Conservation (phyloP, 2,113 vertebrate genomes). For the Dipodomys ordii region DNA sequence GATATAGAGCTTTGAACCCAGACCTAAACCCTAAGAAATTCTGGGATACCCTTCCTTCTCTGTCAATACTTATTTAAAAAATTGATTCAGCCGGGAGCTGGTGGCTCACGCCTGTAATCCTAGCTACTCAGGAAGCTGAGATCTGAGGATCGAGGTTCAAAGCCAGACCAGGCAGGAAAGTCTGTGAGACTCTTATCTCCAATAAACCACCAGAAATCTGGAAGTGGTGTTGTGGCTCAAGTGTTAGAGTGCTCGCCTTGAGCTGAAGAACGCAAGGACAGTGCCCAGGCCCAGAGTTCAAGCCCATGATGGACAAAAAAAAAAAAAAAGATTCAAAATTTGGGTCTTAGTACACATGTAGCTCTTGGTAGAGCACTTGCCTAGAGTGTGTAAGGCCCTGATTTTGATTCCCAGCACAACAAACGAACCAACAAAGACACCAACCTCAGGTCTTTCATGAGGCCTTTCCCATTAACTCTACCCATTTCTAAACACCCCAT, state of each 20-base stretch:
- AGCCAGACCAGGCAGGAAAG: too few species aligned
- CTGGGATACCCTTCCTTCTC: conserved; percentile 1
- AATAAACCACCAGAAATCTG: too few species aligned
- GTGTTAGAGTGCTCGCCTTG: too few species aligned
- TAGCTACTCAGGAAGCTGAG: too few species aligned
- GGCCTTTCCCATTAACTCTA: conserved; percentile 18
- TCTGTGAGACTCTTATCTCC: too few species aligned
- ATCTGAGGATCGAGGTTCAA: too few species aligned
- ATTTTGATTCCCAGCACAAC: neutral
- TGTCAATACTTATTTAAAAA: conserved; percentile 14
- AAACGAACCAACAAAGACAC: neutral
- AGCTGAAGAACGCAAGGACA: too few species aligned
- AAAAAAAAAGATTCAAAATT: neutral
- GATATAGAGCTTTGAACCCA: neutral
- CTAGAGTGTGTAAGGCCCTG: neutral
- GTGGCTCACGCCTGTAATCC: too few species aligned
- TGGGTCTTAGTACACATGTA: too few species aligned
- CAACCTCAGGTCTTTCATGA: neutral
- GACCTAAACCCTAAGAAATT: neutral
- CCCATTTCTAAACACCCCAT: conserved; percentile 9
- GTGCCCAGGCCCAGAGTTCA: too few species aligned
- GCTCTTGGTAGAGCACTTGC: neutral
- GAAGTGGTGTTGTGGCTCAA: too few species aligned
- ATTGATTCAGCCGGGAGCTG: neutral
- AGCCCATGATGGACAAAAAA: too few species aligned